Conservation (phyloP, 2,113 vertebrate species). For the Thomomys bottae region DNA sequence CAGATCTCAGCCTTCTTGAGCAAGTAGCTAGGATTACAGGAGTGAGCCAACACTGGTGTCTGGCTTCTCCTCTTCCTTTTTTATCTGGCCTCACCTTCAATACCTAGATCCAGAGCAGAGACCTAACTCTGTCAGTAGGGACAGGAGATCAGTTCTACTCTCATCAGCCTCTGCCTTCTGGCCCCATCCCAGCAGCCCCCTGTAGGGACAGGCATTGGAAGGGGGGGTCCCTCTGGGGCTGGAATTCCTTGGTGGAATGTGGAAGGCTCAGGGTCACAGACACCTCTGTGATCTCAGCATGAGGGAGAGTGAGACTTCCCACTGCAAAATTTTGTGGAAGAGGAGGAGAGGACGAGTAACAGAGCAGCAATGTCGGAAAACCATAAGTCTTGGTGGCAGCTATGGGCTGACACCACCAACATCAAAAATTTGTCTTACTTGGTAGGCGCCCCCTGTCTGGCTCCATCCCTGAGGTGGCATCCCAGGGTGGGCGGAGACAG, state of each 20-base stretch:
- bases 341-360: not conserved
- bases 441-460: conserved; percentile 11
- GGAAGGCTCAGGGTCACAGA: conserved; percentile 49
- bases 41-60: too few species aligned
- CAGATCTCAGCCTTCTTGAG: too few species aligned
- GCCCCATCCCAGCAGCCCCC: not conserved
- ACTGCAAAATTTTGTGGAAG: conserved; percentile 29
- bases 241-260: conserved; percentile 60
- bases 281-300: conserved; percentile 65
- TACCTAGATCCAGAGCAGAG: not conserved
- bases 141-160: not conserved
- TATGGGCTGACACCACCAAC: not conserved
- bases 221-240: not conserved
- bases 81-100: not conserved
- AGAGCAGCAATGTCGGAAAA: not conserved
- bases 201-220: too few species aligned
- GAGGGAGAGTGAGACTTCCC: not conserved
- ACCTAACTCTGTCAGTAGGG: not conserved
- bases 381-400: not conserved
- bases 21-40: too few species aligned
- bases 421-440: not conserved
- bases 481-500: not conserved
- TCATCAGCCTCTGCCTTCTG: not conserved
- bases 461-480: not conserved
- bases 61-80: not conserved